Percentiles rank a stretch among this genome's conserved stretches.
Evolutionary conservation across 23 tunicate genomes (phyloP).

Genomic region (Oikopleura vanhoeffeni): DNA sequence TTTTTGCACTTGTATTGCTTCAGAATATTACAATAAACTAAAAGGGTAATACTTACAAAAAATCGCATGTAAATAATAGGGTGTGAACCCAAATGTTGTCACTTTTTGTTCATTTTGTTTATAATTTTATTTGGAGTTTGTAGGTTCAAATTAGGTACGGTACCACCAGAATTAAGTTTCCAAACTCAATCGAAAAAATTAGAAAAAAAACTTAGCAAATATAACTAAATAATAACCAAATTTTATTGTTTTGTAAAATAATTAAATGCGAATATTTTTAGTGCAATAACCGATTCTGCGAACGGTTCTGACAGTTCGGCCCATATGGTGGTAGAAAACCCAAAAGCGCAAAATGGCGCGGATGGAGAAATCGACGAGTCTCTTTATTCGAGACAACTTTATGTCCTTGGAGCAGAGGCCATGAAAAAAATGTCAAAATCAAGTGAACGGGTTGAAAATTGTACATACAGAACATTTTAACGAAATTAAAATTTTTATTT

Average conservation of each 20-base stretch:
- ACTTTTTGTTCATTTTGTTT: too few relatives aligned
- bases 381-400: constrained; percentile 79
- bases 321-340: neutral
- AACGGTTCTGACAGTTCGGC: neutral
- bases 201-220: too few relatives aligned
- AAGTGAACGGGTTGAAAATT: neutral
- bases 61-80: neutral
- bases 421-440: constrained; percentile 89
- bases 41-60: neutral
- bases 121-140: too few relatives aligned
- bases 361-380: constrained; percentile 52
- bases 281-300: neutral
- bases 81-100: too few relatives aligned
- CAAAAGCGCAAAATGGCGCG: constrained; percentile 3
- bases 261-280: neutral
- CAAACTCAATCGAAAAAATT: too few relatives aligned
- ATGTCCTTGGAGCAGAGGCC: constrained; percentile 90
- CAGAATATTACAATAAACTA: neutral
- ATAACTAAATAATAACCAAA: neutral
- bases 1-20: neutral
- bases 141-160: too few relatives aligned
- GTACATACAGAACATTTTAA: too few relatives aligned
- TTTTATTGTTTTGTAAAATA: neutral
- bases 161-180: too few relatives aligned
- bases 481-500: neutral